Percentiles rank a stretch among this genome's conserved stretches.
These are phyloP conservation scores for Hippocampus zosterae DNA, from an alignment of 2,113 vertebrate species.

Conservation along the genomic window DNA sequence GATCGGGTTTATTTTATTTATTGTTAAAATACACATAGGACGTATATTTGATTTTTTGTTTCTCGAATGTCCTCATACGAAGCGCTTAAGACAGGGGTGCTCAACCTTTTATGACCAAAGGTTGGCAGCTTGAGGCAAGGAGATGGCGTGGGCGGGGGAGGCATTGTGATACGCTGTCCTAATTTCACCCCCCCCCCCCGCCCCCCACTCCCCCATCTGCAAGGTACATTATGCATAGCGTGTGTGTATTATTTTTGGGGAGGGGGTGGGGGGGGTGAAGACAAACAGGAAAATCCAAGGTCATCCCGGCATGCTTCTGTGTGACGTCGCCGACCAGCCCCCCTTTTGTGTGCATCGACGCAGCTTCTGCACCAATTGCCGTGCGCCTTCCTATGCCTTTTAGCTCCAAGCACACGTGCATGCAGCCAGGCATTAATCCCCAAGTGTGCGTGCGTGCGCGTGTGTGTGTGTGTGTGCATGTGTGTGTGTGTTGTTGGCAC, in stretches of 20 bases:
- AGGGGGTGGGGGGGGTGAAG: constrained; percentile 10
- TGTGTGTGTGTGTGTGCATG: constrained; percentile 30
- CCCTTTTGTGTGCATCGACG: constrained; percentile 19
- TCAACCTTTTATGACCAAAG: constrained; percentile 1
- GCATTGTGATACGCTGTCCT: constrained; percentile 37
- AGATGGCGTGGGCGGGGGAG: constrained; percentile 45
- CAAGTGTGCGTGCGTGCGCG: constrained; percentile 32
- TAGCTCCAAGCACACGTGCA: constrained; percentile 59
- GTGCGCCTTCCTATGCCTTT: constrained; percentile 43
- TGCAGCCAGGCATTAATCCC: constrained; percentile 57
- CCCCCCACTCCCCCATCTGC: constrained; percentile 4
- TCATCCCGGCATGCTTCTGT: constrained; percentile 59
- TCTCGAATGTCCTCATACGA: no score
- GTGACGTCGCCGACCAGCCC: constrained; percentile 46
- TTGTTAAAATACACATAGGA: no score
- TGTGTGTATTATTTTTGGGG: no score
- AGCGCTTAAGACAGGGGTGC: constrained; percentile 2
- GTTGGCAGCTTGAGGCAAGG: constrained; percentile 20
- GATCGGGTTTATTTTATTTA: constrained; percentile 17
- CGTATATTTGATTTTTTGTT: no score
- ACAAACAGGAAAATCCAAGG: constrained; percentile 69
- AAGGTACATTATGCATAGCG: background rate
- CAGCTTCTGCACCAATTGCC: constrained; percentile 62
- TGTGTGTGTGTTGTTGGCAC: constrained; percentile 45
- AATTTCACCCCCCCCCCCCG: constrained; percentile 21